Conservation (phyloP, 2,888 invertebrate genomes). For the Pantelozetes paolii region DNA sequence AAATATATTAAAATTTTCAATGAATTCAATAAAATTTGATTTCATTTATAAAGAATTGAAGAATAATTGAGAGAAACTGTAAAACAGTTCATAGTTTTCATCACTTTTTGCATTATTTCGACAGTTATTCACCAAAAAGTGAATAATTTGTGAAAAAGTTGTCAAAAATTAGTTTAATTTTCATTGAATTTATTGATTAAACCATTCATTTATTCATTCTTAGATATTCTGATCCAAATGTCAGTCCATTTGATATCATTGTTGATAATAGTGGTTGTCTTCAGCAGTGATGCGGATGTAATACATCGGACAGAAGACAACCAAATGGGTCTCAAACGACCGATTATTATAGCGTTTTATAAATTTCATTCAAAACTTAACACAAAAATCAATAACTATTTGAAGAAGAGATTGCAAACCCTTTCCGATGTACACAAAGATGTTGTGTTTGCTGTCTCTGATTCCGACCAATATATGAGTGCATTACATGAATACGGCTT, state of each 20-base stretch:
- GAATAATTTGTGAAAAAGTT: too few relatives aligned
- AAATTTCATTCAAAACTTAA: not conserved
- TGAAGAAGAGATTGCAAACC: conserved; percentile 93
- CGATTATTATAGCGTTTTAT: not conserved
- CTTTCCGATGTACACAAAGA: conserved; percentile 67
- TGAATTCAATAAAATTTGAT: too few relatives aligned
- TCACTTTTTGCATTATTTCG: too few relatives aligned
- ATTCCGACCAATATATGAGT: conserved; percentile 87
- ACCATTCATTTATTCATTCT: too few relatives aligned
- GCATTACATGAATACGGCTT: conserved; percentile 67
- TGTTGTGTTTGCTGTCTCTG: conserved; percentile 80
- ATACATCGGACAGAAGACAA: not conserved
- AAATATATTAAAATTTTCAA: too few relatives aligned
- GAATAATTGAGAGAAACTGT: too few relatives aligned
- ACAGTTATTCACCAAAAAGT: too few relatives aligned
- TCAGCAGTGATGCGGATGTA: not conserved
- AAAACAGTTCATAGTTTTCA: too few relatives aligned
- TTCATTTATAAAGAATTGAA: too few relatives aligned
- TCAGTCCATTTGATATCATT: not conserved
- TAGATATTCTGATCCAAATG: too few relatives aligned
- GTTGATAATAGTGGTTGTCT: not conserved
- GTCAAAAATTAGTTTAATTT: too few relatives aligned
- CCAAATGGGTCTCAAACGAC: not conserved
- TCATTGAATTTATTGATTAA: too few relatives aligned
- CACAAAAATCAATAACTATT: conserved; percentile 73